These are phyloP conservation scores for Pyralis farinalis DNA, from an alignment of 2,888 invertebrate genomes.

Conservation along the genomic window DNA sequence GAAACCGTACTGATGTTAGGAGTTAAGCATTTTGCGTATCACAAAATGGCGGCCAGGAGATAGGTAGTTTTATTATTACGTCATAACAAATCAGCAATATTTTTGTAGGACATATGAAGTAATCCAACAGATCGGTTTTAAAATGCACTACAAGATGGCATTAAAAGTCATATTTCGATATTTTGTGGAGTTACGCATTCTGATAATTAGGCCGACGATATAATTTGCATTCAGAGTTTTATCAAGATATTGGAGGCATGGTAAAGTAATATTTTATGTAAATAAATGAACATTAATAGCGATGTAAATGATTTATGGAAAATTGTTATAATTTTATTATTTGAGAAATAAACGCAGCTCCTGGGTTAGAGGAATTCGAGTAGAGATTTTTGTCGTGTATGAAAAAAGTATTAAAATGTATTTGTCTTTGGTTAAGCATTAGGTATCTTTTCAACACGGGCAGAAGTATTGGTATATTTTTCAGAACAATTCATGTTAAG, in stretches of 20 bases:
- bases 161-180: neutral
- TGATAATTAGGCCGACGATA: constrained; percentile 3
- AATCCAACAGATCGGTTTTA: neutral
- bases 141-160: neutral
- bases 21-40: constrained; percentile 1
- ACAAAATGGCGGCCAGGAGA: constrained; percentile 1
- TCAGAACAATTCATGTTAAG: no score
- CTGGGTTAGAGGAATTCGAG: no score
- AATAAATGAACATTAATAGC: no score
- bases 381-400: no score
- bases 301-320: no score
- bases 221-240: constrained; percentile 11
- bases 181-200: constrained; percentile 1
- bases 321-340: no score
- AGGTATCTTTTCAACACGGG: no score
- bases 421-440: no score
- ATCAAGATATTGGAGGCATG: constrained; percentile 13
- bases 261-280: no score
- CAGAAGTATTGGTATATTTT: no score
- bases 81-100: neutral
- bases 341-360: no score
- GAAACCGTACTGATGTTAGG: neutral
- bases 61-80: neutral
- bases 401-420: no score
- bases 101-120: constrained; percentile 1